Conservation (phyloP, 2,113 vertebrate genomes). For the Irena cyanogastra region DNA sequence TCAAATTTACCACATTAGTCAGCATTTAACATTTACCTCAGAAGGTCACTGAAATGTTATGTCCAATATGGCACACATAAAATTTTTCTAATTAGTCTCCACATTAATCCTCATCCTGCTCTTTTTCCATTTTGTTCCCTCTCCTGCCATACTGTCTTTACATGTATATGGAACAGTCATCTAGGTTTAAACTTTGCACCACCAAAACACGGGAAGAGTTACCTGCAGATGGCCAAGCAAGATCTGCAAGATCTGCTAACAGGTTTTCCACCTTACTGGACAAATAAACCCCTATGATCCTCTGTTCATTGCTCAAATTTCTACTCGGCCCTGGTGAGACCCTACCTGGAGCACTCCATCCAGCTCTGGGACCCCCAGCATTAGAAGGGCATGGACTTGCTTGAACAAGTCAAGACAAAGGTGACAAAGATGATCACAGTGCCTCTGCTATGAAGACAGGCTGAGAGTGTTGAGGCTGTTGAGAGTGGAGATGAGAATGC, state of each 20-base stretch:
- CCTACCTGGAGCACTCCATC: accelerated
- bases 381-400: not conserved
- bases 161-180: not conserved
- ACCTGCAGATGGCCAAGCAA: not conserved
- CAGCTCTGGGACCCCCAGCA: not conserved
- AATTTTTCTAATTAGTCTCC: not conserved
- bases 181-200: not conserved
- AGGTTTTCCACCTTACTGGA: not conserved
- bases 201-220: not conserved
- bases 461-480: not conserved
- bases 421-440: not conserved
- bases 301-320: not conserved
- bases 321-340: not conserved
- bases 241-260: not conserved
- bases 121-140: not conserved
- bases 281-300: accelerated
- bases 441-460: not conserved
- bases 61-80: not conserved
- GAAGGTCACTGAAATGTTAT: not conserved
- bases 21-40: not conserved
- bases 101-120: not conserved
- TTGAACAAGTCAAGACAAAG: not conserved
- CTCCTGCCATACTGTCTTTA: not conserved
- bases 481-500: not conserved
- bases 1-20: not conserved